Conservation (phyloP, 2,113 vertebrate genomes). For the Entelurus aequoreus region DNA sequence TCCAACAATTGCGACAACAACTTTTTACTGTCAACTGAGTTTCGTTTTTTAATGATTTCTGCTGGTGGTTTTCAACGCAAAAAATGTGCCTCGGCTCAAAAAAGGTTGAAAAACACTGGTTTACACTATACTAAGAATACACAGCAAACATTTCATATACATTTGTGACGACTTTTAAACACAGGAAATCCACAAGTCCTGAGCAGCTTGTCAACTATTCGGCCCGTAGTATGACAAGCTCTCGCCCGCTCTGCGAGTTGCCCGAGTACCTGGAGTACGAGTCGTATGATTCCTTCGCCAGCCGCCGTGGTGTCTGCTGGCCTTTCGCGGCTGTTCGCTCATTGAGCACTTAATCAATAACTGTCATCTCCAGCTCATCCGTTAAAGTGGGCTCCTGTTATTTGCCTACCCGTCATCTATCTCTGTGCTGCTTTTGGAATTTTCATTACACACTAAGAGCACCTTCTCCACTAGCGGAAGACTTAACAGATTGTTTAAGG, state of each 20-base stretch:
- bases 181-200: slow-evolving; percentile 11
- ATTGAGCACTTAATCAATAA: slow-evolving; percentile 72
- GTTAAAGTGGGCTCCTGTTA: slow-evolving; percentile 53
- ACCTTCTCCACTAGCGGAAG: slow-evolving; percentile 54
- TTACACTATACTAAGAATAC: slow-evolving; percentile 6
- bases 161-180: slow-evolving; percentile 35
- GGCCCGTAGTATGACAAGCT: slow-evolving; percentile 24
- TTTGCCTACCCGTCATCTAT: slow-evolving; percentile 58
- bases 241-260: slow-evolving; percentile 38
- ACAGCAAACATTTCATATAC: slow-evolving; percentile 21
- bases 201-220: slow-evolving; percentile 24
- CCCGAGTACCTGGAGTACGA: slow-evolving; percentile 27
- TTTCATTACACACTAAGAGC: slow-evolving; percentile 59
- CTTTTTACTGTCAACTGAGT: no score
- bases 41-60: no score
- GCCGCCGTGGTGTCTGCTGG: slow-evolving; percentile 47
- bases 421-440: slow-evolving; percentile 63
- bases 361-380: slow-evolving; percentile 69
- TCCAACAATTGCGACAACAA: no score
- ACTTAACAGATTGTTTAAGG: slow-evolving; percentile 68
- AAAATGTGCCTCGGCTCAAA: no score
- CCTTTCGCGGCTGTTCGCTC: slow-evolving; percentile 54
- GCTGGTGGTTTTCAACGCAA: no score
- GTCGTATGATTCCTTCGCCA: slow-evolving; percentile 66
- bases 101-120: no score